These are phyloP conservation scores for Noctua pronuba DNA, from an alignment of 2,888 invertebrate species.

Conservation along the genomic window DNA sequence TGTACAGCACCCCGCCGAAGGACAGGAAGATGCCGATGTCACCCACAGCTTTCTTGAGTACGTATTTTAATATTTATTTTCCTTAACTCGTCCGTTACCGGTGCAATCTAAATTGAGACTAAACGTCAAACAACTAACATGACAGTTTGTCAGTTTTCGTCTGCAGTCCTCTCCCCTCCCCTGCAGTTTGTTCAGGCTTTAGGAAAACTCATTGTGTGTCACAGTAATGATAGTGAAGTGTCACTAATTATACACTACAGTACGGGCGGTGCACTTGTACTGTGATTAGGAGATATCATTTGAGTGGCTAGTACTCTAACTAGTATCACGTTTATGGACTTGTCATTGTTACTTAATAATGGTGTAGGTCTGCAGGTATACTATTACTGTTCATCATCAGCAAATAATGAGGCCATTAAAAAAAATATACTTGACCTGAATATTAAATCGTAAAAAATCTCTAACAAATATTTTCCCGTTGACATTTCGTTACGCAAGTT, in stretches of 20 bases:
- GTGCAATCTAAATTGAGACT: slow-evolving; percentile 49
- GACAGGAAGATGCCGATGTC: slow-evolving; percentile 86
- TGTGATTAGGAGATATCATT: slow-evolving; percentile 45
- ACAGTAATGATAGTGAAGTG: slow-evolving; percentile 44
- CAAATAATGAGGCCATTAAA: neutral
- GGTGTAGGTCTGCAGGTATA: neutral
- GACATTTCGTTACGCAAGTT: slow-evolving; percentile 48
- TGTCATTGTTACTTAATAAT: slow-evolving; percentile 22
- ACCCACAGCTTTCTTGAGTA: slow-evolving; percentile 87
- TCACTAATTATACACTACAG: slow-evolving; percentile 52
- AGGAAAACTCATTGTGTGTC: slow-evolving; percentile 49
- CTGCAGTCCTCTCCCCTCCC: slow-evolving; percentile 25
- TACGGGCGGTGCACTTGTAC: slow-evolving; percentile 38
- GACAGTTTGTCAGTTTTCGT: slow-evolving; percentile 44
- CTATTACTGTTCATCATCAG: neutral
- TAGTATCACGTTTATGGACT: slow-evolving; percentile 15
- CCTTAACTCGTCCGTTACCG: slow-evolving; percentile 10
- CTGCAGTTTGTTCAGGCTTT: slow-evolving; percentile 24
- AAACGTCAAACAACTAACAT: slow-evolving; percentile 34
- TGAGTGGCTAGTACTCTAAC: slow-evolving; percentile 21
- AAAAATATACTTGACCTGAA: slow-evolving; percentile 41
- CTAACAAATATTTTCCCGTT: slow-evolving; percentile 33
- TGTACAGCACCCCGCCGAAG: slow-evolving; percentile 89
- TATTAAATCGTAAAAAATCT: slow-evolving; percentile 20
- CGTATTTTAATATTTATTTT: slow-evolving; percentile 73